phyloP scores from a whole-genome alignment of 2,113 vertebrate genomes.

The Syngnathus scovelli region DNA sequence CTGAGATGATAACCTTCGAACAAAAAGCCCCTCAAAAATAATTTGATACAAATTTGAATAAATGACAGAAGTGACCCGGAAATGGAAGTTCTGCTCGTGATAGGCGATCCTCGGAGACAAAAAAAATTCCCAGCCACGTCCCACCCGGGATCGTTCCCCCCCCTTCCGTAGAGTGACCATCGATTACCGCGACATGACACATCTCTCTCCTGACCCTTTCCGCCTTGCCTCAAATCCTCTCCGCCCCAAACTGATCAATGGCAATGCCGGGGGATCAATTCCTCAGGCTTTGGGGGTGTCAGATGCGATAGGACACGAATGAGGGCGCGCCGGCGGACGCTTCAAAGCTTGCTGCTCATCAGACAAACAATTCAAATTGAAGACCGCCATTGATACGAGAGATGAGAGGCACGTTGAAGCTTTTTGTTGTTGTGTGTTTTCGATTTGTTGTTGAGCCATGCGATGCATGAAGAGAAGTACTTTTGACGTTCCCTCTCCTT shows the following conservation, averaged over 20 bases:
- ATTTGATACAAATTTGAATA: background rate
- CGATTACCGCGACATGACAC: conserved; percentile 54
- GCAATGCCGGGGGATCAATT: conserved; percentile 51
- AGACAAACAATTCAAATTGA: conserved; percentile 32
- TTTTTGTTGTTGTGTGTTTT: conserved; percentile 1
- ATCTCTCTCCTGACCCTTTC: conserved; percentile 43
- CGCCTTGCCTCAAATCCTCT: conserved; percentile 37
- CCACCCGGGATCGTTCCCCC: background rate
- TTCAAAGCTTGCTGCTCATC: conserved; percentile 49
- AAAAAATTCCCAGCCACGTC: background rate
- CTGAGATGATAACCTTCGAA: background rate
- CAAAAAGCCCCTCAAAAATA: background rate
- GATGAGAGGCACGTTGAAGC: conserved; percentile 5
- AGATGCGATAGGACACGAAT: conserved; percentile 47
- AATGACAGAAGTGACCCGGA: background rate
- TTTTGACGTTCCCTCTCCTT: background rate
- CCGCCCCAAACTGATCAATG: conserved; percentile 55
- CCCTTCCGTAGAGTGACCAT: conserved; percentile 45
- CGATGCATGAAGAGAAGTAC: background rate
- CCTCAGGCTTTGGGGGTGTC: conserved; percentile 47
- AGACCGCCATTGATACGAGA: conserved; percentile 11
- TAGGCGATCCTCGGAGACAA: background rate
- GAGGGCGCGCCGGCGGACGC: conserved; percentile 13
- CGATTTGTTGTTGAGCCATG: conserved; percentile 4
- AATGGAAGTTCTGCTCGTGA: background rate